Conservation (phyloP, 2,888 invertebrate genomes). For the Caenorhabditis panamensis region DNA sequence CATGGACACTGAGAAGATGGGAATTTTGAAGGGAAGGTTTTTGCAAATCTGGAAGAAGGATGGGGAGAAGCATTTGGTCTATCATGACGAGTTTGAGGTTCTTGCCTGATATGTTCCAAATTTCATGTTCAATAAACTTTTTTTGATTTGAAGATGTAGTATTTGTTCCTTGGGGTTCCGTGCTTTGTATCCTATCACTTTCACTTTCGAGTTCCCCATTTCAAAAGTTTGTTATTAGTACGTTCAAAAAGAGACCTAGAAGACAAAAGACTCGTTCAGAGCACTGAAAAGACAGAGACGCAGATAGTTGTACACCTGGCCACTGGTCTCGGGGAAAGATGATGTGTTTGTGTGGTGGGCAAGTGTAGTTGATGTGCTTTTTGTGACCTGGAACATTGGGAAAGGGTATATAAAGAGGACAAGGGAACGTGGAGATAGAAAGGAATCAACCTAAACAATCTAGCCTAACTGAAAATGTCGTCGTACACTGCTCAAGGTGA, state of each 20-base stretch:
- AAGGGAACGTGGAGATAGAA: neutral
- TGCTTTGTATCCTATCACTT: neutral
- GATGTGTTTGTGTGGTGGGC: neutral
- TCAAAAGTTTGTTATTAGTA: neutral
- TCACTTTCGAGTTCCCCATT: neutral
- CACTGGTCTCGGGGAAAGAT: too few relatives aligned
- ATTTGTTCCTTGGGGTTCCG: neutral
- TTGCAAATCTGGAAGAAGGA: slow-evolving; percentile 66
- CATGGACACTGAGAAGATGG: slow-evolving; percentile 54
- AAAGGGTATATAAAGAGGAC: too few relatives aligned
- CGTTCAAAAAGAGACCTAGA: neutral
- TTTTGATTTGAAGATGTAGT: neutral
- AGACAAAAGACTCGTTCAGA: too few relatives aligned
- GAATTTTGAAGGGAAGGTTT: slow-evolving; percentile 58
- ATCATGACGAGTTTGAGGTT: slow-evolving; percentile 63
- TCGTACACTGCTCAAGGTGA: slow-evolving; percentile 45
- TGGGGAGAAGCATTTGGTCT: slow-evolving; percentile 54
- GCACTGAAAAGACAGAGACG: too few relatives aligned
- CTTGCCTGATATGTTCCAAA: neutral
- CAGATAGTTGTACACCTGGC: neutral
- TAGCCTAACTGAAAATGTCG: slow-evolving; percentile 21
- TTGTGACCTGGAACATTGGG: slow-evolving; percentile 3
- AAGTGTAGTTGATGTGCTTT: slow-evolving; percentile 10
- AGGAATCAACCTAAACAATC: too few relatives aligned
- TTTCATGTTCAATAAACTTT: too few relatives aligned